Evolutionary conservation across 2,888 invertebrate species (phyloP), one percentile per base, ranked within the genome.

Genomic region (Frankliniella intonsa): DNA sequence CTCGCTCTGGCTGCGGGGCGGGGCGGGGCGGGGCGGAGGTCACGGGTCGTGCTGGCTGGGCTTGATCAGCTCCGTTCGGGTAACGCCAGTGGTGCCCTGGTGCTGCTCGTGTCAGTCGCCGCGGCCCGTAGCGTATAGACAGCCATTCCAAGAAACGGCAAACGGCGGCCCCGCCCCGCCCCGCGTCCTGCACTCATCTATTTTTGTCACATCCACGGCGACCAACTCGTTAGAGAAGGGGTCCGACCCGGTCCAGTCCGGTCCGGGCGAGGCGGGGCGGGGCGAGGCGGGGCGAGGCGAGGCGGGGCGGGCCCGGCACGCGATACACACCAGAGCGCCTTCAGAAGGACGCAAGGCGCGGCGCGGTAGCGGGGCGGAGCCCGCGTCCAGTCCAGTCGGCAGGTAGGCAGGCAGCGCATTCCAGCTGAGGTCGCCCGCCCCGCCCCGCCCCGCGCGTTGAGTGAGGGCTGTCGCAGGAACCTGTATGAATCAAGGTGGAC

Each of bases 261-360:
- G 55, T 5, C 55, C 14, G 55, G 55, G 19, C 55, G 14, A 0
- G 55, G 17, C 55, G 55, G 55, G 14, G 14, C 55, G 55, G 38
- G 55, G 19, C 55, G 55, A 14, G 38, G 38, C 55, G 55, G 55
- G 19, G 17, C 55, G 55, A 14, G 55, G 55, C 55, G 55, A 7
- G 55, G 17, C 55, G 55, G 19, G 55, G 17, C 14, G 55, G 17
- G 55, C 3, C 22, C 69, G 69, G 69, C 69, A 11, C 69, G 22
- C 69, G 69, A 9, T 25, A 38, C 69, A 12, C 22, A 76, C 22
- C 12, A 25, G 69, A 76, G 69, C 25, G 22, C 69, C 69, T 76
- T 76, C 69, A 76, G 69, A 76, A 76, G 69, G 69, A 76, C 69
- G 69, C 69, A 25, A 12, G 69, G 69, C 69, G 69, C 11, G 69